Conservation (phyloP, 2,113 vertebrate genomes). For the Aegotheles bennettii region DNA sequence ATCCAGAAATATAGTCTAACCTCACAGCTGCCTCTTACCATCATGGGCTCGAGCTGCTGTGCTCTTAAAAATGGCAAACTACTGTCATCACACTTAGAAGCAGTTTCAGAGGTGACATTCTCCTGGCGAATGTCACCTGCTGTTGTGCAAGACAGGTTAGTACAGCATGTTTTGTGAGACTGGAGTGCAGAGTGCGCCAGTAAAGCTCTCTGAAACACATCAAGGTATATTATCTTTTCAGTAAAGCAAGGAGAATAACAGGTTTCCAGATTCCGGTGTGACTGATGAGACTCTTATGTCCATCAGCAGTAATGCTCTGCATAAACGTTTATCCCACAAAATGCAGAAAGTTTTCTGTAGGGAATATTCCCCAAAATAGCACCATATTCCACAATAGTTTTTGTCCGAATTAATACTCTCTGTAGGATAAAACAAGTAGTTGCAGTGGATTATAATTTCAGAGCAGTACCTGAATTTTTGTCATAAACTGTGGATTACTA, state of each 20-base stretch:
- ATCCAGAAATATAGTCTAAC: background rate
- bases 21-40: background rate
- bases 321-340: background rate
- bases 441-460: background rate
- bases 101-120: background rate
- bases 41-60: background rate
- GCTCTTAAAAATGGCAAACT: background rate
- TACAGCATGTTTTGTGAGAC: background rate
- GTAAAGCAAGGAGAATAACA: background rate
- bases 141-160: background rate
- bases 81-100: background rate
- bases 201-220: background rate
- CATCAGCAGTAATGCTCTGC: background rate
- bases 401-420: background rate
- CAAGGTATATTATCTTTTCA: background rate
- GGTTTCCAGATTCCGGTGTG: background rate
- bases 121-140: background rate
- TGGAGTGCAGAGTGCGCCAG: background rate
- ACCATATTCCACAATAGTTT: background rate
- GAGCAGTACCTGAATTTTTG: background rate
- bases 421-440: background rate
- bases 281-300: background rate
- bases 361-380: background rate
- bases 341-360: background rate
- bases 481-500: background rate